Base-by-base conservation (phyloP, 2,797 vertebrate species). In the Clangula hyemalis region DNA sequence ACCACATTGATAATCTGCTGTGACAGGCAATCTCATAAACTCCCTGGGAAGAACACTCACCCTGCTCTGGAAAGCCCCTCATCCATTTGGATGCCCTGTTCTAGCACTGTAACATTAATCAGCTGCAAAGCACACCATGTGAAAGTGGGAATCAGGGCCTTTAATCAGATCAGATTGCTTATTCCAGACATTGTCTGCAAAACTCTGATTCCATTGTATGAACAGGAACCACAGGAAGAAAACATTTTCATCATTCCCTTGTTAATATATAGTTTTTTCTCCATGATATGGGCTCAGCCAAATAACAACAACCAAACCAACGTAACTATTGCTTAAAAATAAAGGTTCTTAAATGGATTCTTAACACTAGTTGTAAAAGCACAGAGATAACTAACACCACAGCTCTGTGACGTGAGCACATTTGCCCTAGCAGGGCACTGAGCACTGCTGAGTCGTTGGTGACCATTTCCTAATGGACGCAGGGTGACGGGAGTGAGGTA, bases 401-500 rank as follows among this genome's bases (percentile, higher is more conserved):
- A 89, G 12, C 18, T 73, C 56, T 87, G 57, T 32, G 20, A 20
- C 21, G 30, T 32, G n/a, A 83, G 56, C 43, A n/a, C 41, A 8
- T 68, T 68, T 27, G 66, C 9, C 6, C 20, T 68, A 85, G 10
- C 56, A 85, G 68, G 47, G 25, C 68, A 76, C 25, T 32, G 34
- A 73, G 5, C 27, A 10, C 45, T 66, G 60, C 87, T 69, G n/a
- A 47, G 24, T 28, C 53, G 1, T 43, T 9, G 2, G 72, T 79
- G 49, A 82, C 25, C 54, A 13, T 66, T 87, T 83, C 36, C 25
- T 70, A 76, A 28, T 0, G 2, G 34, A 24, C 68, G 49, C 34
- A 0, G 0, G 60, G 45, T 19, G 25, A 90, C 85, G 21, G 21
- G 53, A 90, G 11, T 0, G 0, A 77, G 61, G 17, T 27, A 47